These are phyloP conservation scores for Mimumesa dahlbomi DNA, from an alignment of 2,888 invertebrate genomes.

Conservation along the genomic window DNA sequence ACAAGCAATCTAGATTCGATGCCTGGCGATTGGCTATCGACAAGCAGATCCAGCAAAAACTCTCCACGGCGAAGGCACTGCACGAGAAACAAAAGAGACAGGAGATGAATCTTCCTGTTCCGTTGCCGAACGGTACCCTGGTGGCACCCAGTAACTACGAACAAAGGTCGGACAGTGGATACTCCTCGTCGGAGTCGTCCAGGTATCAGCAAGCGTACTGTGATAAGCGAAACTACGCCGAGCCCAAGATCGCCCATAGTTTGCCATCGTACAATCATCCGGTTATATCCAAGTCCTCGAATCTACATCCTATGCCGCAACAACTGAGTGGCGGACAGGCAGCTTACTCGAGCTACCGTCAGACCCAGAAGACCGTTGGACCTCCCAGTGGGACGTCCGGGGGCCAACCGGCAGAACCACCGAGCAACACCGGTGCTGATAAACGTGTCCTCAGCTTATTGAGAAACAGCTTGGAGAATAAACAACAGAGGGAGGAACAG, in stretches of 20 bases:
- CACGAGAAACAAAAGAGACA: slow-evolving; percentile 72
- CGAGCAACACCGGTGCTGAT: slow-evolving; percentile 82
- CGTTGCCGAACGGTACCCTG: slow-evolving; percentile 70
- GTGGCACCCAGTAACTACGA: slow-evolving; percentile 66
- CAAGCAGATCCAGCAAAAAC: slow-evolving; percentile 82
- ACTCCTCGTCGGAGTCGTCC: slow-evolving; percentile 63
- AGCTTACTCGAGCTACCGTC: slow-evolving; percentile 61
- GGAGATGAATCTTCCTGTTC: slow-evolving; percentile 66
- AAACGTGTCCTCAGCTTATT: slow-evolving; percentile 87
- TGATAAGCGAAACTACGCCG: slow-evolving; percentile 75
- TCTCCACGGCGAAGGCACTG: slow-evolving; percentile 73
- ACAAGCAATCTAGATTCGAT: slow-evolving; percentile 81
- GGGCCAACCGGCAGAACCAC: slow-evolving; percentile 63
- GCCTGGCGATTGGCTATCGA: slow-evolving; percentile 82
- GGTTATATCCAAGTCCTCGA: slow-evolving; percentile 55
- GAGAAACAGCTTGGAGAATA: slow-evolving; percentile 87
- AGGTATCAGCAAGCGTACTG: slow-evolving; percentile 72
- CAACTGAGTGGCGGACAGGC: slow-evolving; percentile 50
- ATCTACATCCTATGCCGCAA: slow-evolving; percentile 54
- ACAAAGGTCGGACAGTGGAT: slow-evolving; percentile 67
- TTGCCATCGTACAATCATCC: slow-evolving; percentile 61
- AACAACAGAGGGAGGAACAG: slow-evolving; percentile 78
- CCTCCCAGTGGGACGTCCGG: slow-evolving; percentile 60
- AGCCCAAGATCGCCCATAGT: slow-evolving; percentile 56
- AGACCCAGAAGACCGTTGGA: slow-evolving; percentile 48